phyloP scores from a whole-genome alignment of 2,797 vertebrate species.

The Melanotaenia maccullochi region DNA sequence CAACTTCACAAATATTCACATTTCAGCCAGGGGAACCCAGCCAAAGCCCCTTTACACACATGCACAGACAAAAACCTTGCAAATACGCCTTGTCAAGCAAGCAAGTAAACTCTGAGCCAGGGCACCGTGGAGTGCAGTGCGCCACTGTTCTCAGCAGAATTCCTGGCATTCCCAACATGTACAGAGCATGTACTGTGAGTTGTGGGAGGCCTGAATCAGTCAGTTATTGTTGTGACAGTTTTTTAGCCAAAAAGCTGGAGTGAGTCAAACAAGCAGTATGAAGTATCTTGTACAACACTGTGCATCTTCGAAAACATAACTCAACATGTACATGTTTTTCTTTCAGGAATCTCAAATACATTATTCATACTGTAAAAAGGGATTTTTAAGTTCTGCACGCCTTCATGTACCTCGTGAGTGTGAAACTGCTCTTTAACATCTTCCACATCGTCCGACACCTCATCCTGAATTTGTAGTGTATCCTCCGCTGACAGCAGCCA shows the following conservation, averaged over 20 bases:
- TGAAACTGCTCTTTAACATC: constrained; percentile 98
- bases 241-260: not conserved
- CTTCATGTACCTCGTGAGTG: constrained; percentile 88
- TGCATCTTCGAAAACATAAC: not conserved
- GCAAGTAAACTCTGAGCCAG: constrained; percentile 46
- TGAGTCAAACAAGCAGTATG: not conserved
- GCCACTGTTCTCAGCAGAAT: constrained; percentile 60
- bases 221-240: constrained; percentile 22
- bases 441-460: constrained; percentile 94
- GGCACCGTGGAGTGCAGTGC: constrained; percentile 47
- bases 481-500: constrained; percentile 97
- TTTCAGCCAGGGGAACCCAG: constrained; percentile 68
- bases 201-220: constrained; percentile 43
- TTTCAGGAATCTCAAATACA: not conserved
- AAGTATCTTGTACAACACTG: not conserved
- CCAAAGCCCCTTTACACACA: constrained; percentile 66
- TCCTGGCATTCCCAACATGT: constrained; percentile 81
- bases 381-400: not conserved
- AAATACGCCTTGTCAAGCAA: constrained; percentile 50
- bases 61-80: constrained; percentile 49
- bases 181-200: constrained; percentile 65
- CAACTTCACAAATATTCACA: constrained; percentile 70
- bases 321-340: constrained; percentile 1
- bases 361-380: not conserved
- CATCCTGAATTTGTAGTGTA: constrained; percentile 90